Base-by-base conservation (phyloP, 1,140 invertebrate genomes). In the Archivesica marissinica region DNA sequence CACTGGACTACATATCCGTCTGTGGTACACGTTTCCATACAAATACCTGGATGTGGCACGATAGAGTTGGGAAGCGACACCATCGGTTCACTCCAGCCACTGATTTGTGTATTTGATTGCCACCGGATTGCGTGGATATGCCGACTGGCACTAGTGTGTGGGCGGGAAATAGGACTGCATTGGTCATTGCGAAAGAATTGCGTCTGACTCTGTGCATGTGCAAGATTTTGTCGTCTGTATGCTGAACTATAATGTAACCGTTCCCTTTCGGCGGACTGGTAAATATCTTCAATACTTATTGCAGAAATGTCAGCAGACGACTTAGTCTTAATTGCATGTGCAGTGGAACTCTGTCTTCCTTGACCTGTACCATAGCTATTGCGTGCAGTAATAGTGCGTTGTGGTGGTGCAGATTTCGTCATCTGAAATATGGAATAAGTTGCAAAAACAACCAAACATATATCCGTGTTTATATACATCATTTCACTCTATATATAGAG, bases 181-280 rank as follows among this genome's bases (percentile, higher is more conserved):
- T 76, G 44, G 23, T 38, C 68, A 15, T 83, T 68, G 20, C 80
- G 80, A 25, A 83, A 83, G 44, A 85, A 77, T 41, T 85, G 74
- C 41, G 61, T 85, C 61, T 70, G 72, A 59, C 75, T 85, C 50
- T 85, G 75, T 15, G 82, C 82, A 33, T 78, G 82, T 44, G 74
- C 82, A 47, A 85, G 74, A 77, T 85, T 85, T 54, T 77, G 56
- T 56, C 82, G 82, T 70, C 82, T 77, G 72, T 38, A 33, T n/a
- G 56, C 61, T 15, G 74, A 41, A 35, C 82, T 85, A 72, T 85
- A 85, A 20, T 47, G 23, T 7, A 85, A 47, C 25, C 75, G 44
- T 54, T 85, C 82, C 38, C 82, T 39, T 66, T 85, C 82, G 7
- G 82, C 82, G 0, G 35, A 54, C 33, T 70, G 72, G 74, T 85